Conservation (phyloP, 1,140 invertebrate species). For the Euwallacea similis region DNA sequence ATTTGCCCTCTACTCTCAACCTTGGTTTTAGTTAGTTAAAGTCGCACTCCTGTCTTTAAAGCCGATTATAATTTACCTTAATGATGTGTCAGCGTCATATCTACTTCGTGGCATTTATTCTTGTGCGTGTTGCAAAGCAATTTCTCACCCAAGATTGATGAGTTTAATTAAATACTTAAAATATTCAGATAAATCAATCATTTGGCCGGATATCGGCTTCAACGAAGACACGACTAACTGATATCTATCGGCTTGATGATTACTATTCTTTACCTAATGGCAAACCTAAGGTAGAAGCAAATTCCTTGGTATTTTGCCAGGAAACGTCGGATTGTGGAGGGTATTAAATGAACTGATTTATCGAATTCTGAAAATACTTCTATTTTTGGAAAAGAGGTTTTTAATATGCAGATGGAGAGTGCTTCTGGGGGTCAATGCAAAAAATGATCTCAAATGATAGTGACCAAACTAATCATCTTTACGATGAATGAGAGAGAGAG, state of each 20-base stretch:
- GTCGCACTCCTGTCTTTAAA: background rate
- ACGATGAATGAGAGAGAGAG: too few species aligned
- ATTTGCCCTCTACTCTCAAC: background rate
- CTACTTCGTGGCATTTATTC: slow-evolving; percentile 19
- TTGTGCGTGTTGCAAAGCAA: slow-evolving; percentile 13
- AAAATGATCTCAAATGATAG: too few species aligned
- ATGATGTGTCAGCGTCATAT: slow-evolving; percentile 19
- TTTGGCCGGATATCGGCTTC: slow-evolving; percentile 19
- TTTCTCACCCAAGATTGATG: slow-evolving; percentile 21
- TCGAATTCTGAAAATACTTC: too few species aligned
- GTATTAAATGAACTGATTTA: too few species aligned
- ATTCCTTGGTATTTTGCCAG: too few species aligned
- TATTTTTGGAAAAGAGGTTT: too few species aligned
- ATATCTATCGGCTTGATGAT: slow-evolving; percentile 20
- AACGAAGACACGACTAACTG: slow-evolving; percentile 18
- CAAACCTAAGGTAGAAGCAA: too few species aligned
- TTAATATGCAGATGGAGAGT: too few species aligned
- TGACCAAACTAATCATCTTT: too few species aligned
- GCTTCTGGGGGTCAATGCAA: too few species aligned
- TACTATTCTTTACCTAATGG: slow-evolving; percentile 8
- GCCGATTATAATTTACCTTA: slow-evolving; percentile 4
- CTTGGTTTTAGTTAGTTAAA: background rate
- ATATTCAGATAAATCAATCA: slow-evolving; percentile 28
- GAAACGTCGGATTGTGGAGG: too few species aligned
- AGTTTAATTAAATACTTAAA: slow-evolving; percentile 22